Conservation (phyloP, 2,797 vertebrate species). For the Argentina silus region DNA sequence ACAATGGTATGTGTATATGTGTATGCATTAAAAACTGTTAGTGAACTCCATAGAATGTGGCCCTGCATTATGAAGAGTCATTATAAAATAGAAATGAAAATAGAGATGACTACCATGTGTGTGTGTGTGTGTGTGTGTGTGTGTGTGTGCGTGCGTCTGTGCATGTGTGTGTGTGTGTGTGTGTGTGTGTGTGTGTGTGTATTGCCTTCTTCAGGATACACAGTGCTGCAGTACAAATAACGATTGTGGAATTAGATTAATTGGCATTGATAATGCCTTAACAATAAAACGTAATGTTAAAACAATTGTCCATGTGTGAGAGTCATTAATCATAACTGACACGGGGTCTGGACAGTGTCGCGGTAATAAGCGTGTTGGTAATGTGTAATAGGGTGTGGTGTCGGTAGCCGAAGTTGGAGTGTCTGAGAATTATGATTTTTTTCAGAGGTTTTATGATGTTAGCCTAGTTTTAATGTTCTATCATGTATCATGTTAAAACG, state of each 20-base stretch:
- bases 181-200: too few species aligned
- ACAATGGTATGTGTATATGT: slow-evolving; percentile 1
- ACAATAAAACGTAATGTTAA: slow-evolving; percentile 70
- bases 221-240: slow-evolving; percentile 27
- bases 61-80: background rate
- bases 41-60: background rate
- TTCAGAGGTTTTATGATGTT: background rate
- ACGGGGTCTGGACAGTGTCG: slow-evolving; percentile 70
- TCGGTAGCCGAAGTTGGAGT: slow-evolving; percentile 40
- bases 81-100: too few species aligned
- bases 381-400: slow-evolving; percentile 57
- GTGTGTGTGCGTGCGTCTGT: slow-evolving; percentile 26
- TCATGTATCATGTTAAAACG: too few species aligned
- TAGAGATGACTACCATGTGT: background rate
- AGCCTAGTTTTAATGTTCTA: background rate
- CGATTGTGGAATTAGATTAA: slow-evolving; percentile 29
- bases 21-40: background rate
- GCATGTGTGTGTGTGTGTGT: background rate
- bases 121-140: background rate
- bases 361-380: slow-evolving; percentile 56
- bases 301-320: slow-evolving; percentile 64
- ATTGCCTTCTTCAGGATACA: too few species aligned
- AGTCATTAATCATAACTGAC: slow-evolving; percentile 76
- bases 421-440: slow-evolving; percentile 6
- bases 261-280: slow-evolving; percentile 54